Evolutionary conservation across 2,888 invertebrate species (phyloP), one percentile per base, ranked within the genome.

Genomic region (Uropetala carovei): DNA sequence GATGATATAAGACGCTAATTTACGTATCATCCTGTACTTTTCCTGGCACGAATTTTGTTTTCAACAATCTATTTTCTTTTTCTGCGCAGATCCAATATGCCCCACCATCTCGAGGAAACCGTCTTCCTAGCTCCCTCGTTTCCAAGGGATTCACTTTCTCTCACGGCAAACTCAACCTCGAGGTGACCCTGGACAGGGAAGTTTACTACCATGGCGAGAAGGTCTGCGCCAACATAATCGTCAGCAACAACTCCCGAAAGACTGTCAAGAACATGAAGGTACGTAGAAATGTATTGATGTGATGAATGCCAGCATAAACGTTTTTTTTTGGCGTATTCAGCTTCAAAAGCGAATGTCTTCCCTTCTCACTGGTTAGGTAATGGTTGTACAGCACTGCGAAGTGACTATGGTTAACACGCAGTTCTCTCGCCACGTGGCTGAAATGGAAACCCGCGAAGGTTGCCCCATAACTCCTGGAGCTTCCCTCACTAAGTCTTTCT

Each of bases 131-230:
- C 95, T 98, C 98, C 16, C 95, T 98, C 93, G 98, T 98, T 83
- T 98, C 98, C 96, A 98, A 98, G 95, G 98, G 98, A 92, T 98
- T 98, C 95, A 98, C 98, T 56, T 98, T 98, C 95, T 98, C 98
- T 93, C 98, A 98, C 93, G 98, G 98, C 93, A 98, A 98, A 95
- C 97, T 99, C 94, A 98, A 97, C 94, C 96, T 99, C 94, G 98
- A 98, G 95, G 98, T 98, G 0, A 98, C 98, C 81, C 95, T 98
- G 93, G 98, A 98, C 94, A 97, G 97, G 93, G 98, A 98, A 94
- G 97, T 98, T 93, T 98, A 98, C 95, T 98, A 98, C 94, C 98
- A 99, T 93, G 98, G 98, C 82, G 98, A 98, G 94, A 98, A 98
- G 95, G 96, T 98, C 57, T 97, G 97, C 0, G 98, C 98, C 92